Conservation (phyloP, 2,888 invertebrate genomes). For the Endotricha flammealis region DNA sequence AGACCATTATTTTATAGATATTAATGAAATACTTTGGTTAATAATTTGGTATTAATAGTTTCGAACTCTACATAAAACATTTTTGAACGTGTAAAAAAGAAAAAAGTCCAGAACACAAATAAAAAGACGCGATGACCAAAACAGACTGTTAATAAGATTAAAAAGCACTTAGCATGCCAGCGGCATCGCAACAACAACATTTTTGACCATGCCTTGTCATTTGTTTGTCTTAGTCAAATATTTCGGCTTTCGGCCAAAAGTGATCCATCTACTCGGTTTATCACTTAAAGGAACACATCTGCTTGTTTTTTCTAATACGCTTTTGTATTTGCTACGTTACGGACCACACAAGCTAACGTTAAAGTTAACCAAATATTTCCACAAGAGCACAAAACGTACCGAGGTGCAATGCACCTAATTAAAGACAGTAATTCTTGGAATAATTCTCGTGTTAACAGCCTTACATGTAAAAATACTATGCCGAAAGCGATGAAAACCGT, state of each 20-base stretch:
- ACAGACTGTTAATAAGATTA: conserved; percentile 5
- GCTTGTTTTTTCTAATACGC: conserved; percentile 29
- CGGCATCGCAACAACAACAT: background rate
- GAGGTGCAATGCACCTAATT: conserved; percentile 19
- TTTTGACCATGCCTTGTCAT: conserved; percentile 4
- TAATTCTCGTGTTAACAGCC: conserved; percentile 32
- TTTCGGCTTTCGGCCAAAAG: conserved; percentile 19
- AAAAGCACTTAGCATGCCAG: conserved; percentile 8
- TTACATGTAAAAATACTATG: conserved; percentile 36
- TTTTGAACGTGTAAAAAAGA: no score
- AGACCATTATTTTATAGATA: no score
- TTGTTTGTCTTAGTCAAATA: conserved; percentile 22
- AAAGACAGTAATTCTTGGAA: conserved; percentile 41
- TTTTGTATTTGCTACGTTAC: conserved; percentile 29
- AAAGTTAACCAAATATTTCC: conserved; percentile 21
- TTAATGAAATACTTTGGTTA: no score
- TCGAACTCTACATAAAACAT: no score
- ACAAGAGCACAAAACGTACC: conserved; percentile 9
- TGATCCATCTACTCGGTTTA: conserved; percentile 22
- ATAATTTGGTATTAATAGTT: no score
- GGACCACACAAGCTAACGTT: conserved; percentile 21
- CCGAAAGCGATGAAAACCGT: conserved; percentile 32
- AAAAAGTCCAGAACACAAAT: no score
- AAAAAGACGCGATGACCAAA: no score
- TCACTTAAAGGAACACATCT: conserved; percentile 27